Percentiles rank a stretch among this genome's conserved stretches.
These are phyloP conservation scores for Aporophyla lueneburgensis DNA, from an alignment of 2,888 invertebrate species.

Conservation along the genomic window DNA sequence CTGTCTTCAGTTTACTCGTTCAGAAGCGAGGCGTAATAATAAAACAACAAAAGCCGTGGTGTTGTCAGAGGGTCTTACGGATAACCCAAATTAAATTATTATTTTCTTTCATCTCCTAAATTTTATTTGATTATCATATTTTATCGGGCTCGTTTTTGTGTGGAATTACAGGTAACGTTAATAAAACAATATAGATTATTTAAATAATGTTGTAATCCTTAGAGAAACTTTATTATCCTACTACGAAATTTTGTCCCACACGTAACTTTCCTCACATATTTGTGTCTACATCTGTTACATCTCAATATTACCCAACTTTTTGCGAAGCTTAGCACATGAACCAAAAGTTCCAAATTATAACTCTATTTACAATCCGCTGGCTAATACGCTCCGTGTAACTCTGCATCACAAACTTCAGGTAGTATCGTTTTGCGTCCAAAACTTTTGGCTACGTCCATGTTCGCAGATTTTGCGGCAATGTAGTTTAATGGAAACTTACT, in stretches of 20 bases:
- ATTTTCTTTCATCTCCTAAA: constrained; percentile 25
- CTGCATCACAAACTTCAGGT: constrained; percentile 51
- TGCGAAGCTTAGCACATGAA: constrained; percentile 1
- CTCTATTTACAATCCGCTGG: constrained; percentile 50
- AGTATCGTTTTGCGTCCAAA: constrained; percentile 40
- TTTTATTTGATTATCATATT: constrained; percentile 24
- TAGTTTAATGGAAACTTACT: constrained; percentile 60
- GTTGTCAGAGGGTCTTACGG: constrained; percentile 29
- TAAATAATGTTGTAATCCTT: not conserved
- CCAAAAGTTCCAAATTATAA: constrained; percentile 47
- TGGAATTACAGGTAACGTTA: not conserved
- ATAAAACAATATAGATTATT: not conserved
- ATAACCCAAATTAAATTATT: constrained; percentile 36
- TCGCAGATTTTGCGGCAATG: constrained; percentile 58
- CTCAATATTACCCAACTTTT: constrained; percentile 35
- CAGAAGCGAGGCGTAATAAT: constrained; percentile 8
- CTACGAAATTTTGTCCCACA: constrained; percentile 8
- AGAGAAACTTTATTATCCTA: not conserved
- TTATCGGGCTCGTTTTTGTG: constrained; percentile 5
- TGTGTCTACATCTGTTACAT: constrained; percentile 31
- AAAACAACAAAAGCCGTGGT: constrained; percentile 21
- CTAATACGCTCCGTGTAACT: constrained; percentile 42
- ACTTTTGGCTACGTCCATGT: constrained; percentile 45
- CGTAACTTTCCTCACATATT: constrained; percentile 4
- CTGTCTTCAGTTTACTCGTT: not conserved